A percentile compares a stretch with the other conserved stretches of the same genome.
Evolutionary conservation across 2,113 vertebrate genomes (phyloP).

Genomic region (Microcebus griseorufus): DNA sequence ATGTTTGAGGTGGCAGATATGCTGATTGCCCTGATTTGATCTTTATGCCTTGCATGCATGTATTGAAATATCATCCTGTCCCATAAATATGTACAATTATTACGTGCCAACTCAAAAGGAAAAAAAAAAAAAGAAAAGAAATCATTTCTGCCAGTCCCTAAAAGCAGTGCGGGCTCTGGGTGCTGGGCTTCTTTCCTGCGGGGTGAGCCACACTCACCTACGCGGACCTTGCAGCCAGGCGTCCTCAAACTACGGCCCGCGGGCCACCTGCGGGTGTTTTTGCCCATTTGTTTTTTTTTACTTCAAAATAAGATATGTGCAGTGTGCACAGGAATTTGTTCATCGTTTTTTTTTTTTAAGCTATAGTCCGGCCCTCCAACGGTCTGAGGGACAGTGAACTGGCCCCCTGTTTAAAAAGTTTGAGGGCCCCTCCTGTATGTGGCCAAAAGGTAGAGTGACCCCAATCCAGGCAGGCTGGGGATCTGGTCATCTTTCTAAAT

Average conservation of each 20-base stretch:
- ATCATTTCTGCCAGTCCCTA: neutral
- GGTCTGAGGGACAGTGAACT: too few species aligned
- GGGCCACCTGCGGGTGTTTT: too few species aligned
- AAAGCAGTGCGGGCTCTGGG: neutral
- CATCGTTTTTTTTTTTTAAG: too few species aligned
- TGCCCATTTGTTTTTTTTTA: too few species aligned
- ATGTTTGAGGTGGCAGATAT: neutral
- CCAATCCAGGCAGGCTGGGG: too few species aligned
- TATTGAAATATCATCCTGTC: neutral
- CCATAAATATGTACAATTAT: neutral
- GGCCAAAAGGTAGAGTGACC: neutral
- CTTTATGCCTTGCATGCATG: neutral
- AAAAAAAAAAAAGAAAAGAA: neutral
- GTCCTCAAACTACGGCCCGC: too few species aligned
- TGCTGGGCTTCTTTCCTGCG: neutral
- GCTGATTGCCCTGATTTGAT: neutral
- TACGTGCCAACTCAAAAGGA: neutral
- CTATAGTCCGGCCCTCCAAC: too few species aligned
- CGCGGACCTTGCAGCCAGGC: neutral
- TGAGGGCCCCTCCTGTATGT: too few species aligned
- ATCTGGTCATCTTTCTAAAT: neutral
- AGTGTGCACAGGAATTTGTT: too few species aligned
- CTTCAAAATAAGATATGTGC: too few species aligned
- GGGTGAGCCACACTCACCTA: neutral
- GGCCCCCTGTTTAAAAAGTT: too few species aligned